Conservation (phyloP, 2,113 vertebrate species). For the Sceloporus tristichus region DNA sequence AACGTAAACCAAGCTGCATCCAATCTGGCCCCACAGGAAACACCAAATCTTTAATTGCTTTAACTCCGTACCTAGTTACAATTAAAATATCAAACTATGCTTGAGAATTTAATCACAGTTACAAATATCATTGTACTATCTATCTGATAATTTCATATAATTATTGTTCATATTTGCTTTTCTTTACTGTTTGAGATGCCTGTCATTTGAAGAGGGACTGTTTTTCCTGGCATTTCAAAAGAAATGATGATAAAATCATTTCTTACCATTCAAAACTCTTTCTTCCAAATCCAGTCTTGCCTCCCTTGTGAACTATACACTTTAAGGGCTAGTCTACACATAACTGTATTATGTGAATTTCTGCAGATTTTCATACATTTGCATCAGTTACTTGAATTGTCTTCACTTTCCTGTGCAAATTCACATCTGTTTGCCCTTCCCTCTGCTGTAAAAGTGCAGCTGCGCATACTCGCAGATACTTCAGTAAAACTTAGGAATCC, state of each 20-base stretch:
- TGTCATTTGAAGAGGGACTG: constrained; percentile 45
- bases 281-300: constrained; percentile 1
- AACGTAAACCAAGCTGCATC: constrained; percentile 69
- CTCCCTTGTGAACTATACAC: not conserved
- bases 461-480: no score
- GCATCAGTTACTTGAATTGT: no score
- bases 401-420: no score
- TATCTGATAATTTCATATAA: constrained; percentile 62
- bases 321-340: not conserved
- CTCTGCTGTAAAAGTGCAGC: no score
- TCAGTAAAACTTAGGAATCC: no score
- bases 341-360: no score
- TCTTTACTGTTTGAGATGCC: constrained; percentile 45
- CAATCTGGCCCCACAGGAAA: constrained; percentile 66
- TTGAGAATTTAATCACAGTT: constrained; percentile 66
- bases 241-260: not conserved
- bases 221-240: constrained; percentile 37
- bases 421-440: no score
- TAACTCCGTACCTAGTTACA: constrained; percentile 67
- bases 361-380: no score
- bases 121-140: constrained; percentile 62
- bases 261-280: constrained; percentile 39
- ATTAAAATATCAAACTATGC: constrained; percentile 58
- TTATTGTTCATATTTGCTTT: constrained; percentile 40
- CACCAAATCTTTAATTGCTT: constrained; percentile 58